phyloP scores from a whole-genome alignment of 1,140 invertebrate species.

The Lucilia sericata region DNA sequence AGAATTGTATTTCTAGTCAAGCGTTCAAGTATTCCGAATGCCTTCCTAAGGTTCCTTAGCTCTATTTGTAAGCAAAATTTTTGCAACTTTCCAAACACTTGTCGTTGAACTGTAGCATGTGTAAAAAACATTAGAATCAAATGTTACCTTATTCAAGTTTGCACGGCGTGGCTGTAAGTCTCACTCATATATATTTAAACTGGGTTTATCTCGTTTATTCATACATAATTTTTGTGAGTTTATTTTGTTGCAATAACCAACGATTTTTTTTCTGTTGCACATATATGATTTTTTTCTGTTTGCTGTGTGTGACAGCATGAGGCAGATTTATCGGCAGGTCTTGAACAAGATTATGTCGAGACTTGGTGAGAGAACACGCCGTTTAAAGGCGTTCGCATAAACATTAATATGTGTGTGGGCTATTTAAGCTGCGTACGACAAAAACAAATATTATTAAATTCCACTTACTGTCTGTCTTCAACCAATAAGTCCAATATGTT shows the following conservation, averaged over 20 bases:
- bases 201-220: constrained; percentile 1
- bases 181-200: background rate
- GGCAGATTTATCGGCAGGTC: constrained; percentile 20
- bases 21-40: no score
- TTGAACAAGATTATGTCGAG: constrained; percentile 7
- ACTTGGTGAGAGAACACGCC: constrained; percentile 25
- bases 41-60: no score
- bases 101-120: background rate
- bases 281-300: background rate
- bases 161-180: background rate
- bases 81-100: no score
- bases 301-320: constrained; percentile 3
- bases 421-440: constrained; percentile 19
- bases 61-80: no score
- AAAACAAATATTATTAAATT: background rate
- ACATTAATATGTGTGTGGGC: constrained; percentile 26
- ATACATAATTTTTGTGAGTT: background rate
- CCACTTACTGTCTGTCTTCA: background rate
- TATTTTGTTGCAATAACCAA: background rate
- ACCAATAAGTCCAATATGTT: background rate
- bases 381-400: constrained; percentile 19
- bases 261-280: background rate
- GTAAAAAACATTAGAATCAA: background rate
- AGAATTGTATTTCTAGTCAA: no score
- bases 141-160: background rate